Evolutionary conservation across 2,888 invertebrate species (phyloP).

Genomic region (Mimumesa dahlbomi): DNA sequence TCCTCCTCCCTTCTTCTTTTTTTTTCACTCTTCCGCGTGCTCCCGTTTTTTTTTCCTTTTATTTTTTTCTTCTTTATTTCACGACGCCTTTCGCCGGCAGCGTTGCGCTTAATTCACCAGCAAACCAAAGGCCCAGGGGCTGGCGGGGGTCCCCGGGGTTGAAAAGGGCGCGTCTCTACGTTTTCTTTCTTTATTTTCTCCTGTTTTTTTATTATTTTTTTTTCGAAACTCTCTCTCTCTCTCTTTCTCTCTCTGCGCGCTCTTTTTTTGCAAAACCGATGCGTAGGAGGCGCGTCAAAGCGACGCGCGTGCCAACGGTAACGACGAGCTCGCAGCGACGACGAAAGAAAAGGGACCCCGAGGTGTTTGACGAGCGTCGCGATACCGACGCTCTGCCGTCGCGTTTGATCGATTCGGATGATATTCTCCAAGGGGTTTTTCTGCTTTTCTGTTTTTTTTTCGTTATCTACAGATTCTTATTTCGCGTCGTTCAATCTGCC

Average conservation of each 20-base stretch:
- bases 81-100: constrained; percentile 39
- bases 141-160: constrained; percentile 11
- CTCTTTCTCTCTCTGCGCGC: background rate
- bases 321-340: constrained; percentile 29
- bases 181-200: too few species aligned
- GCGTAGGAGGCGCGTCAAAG: constrained; percentile 56
- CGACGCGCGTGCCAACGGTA: constrained; percentile 44
- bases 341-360: constrained; percentile 6
- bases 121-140: constrained; percentile 22
- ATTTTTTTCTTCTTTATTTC: constrained; percentile 5
- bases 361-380: constrained; percentile 17
- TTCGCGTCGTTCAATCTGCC: too few species aligned
- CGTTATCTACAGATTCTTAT: too few species aligned
- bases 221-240: constrained; percentile 20
- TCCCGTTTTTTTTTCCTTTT: constrained; percentile 4
- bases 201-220: constrained; percentile 14
- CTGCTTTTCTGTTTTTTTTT: too few species aligned
- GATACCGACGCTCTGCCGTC: constrained; percentile 2
- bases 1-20: background rate
- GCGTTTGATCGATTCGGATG: constrained; percentile 8
- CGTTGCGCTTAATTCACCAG: constrained; percentile 53
- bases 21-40: constrained; percentile 12
- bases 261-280: constrained; percentile 44
- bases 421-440: too few species aligned
- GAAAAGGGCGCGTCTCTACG: too few species aligned